These are phyloP conservation scores for Prionace glauca DNA, from an alignment of 2,797 vertebrate genomes.

Conservation along the genomic window DNA sequence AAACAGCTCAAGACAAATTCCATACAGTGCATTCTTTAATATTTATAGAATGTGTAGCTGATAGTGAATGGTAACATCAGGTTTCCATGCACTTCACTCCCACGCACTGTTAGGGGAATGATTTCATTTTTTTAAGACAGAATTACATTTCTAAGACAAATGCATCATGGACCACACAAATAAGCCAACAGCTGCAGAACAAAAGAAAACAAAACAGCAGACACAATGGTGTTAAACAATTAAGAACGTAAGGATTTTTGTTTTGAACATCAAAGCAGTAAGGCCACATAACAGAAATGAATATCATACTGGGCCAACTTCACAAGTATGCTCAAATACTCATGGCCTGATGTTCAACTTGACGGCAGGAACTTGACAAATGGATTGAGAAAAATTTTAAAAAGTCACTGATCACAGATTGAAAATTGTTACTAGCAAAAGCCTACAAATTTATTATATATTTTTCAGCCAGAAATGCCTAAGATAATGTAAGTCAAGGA, in stretches of 20 bases:
- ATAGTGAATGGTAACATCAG: background rate
- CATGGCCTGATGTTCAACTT: background rate
- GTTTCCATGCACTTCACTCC: background rate
- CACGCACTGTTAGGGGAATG: background rate
- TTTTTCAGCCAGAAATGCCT: background rate
- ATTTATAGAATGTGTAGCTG: background rate
- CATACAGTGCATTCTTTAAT: background rate
- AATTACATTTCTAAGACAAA: background rate
- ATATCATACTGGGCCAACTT: background rate
- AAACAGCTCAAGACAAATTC: background rate
- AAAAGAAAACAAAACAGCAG: background rate
- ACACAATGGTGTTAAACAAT: background rate
- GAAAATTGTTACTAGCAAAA: background rate
- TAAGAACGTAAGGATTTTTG: background rate
- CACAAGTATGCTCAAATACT: background rate
- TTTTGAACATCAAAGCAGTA: background rate
- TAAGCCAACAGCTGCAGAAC: background rate
- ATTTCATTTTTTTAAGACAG: background rate
- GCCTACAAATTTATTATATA: background rate
- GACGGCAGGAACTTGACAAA: background rate
- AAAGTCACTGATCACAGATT: background rate
- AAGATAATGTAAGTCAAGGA: background rate
- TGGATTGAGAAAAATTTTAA: background rate
- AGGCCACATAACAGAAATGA: background rate
- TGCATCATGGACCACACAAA: background rate